These are phyloP conservation scores for Agelas oroides DNA, from an alignment of 37 sponge, comb jelly and placozoan species.

Conservation along the genomic window DNA sequence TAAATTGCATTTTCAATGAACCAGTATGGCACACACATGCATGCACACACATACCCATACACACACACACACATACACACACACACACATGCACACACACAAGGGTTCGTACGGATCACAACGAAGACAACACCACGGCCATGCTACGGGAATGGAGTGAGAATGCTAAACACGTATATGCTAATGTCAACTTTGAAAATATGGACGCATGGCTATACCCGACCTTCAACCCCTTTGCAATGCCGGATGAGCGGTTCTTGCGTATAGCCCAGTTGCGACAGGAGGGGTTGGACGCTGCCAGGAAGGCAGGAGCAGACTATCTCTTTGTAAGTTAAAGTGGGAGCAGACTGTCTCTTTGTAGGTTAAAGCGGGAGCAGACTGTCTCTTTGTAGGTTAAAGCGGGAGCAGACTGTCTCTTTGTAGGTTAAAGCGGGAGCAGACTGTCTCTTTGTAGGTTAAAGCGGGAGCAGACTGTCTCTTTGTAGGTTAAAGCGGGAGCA, in stretches of 20 bases:
- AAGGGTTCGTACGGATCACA: slow-evolving; percentile 87
- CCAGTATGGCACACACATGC: background rate
- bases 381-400: no score
- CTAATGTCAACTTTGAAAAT: slow-evolving; percentile 44
- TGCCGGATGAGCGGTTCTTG: slow-evolving; percentile 66
- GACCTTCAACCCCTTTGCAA: slow-evolving; percentile 40
- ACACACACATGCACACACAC: no score
- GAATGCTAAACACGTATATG: slow-evolving; percentile 58
- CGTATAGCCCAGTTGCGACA: slow-evolving; percentile 74
- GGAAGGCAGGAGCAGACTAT: slow-evolving; percentile 67
- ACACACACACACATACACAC: no score
- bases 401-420: no score
- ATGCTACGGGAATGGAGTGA: slow-evolving; percentile 83
- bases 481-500: no score
- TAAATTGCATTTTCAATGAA: background rate
- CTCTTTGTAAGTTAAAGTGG: slow-evolving; percentile 71
- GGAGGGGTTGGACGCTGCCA: slow-evolving; percentile 75
- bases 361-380: no score
- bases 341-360: no score
- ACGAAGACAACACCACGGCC: slow-evolving; percentile 82
- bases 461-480: no score
- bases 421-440: no score
- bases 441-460: no score
- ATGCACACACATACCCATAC: background rate
- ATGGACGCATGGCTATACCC: slow-evolving; percentile 23